These are phyloP conservation scores for Nomada lathburiana DNA, from an alignment of 2,888 invertebrate genomes.

Conservation along the genomic window DNA sequence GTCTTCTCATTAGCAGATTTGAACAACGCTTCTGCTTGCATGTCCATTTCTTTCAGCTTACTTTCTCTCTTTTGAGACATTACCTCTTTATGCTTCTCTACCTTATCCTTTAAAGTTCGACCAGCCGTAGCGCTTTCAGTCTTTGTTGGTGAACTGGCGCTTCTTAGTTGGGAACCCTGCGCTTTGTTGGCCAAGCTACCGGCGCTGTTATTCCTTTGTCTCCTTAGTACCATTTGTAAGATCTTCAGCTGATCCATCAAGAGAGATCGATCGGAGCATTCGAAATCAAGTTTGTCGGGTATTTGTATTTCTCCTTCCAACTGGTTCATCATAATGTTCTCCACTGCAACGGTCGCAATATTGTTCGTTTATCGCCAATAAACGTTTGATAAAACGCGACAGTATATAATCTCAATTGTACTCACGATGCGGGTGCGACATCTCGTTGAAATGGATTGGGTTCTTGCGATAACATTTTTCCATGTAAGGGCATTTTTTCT, in stretches of 20 bases:
- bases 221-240: conserved; percentile 84
- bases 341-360: conserved; percentile 86
- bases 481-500: conserved; percentile 90
- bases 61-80: conserved; percentile 60
- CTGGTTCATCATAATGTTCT: conserved; percentile 88
- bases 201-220: conserved; percentile 72
- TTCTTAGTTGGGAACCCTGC: conserved; percentile 12
- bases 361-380: neutral
- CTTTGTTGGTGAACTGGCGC: neutral
- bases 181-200: conserved; percentile 20
- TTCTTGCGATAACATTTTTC: conserved; percentile 93
- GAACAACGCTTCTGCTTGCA: conserved; percentile 51
- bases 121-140: neutral
- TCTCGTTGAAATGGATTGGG: conserved; percentile 93
- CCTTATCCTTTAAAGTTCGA: conserved; percentile 68
- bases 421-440: conserved; percentile 92
- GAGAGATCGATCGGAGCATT: conserved; percentile 74
- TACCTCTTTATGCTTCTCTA: conserved; percentile 71
- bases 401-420: conserved; percentile 60
- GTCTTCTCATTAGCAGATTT: conserved; percentile 28
- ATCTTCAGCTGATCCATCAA: conserved; percentile 78
- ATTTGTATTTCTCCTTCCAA: conserved; percentile 83
- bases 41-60: conserved; percentile 72
- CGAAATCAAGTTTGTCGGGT: conserved; percentile 75
- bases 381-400: conserved; percentile 11